Percentiles rank a stretch among this genome's conserved stretches.
phyloP scores from a whole-genome alignment of 2,888 invertebrate species.

The Galeopsomyia nigrocyanea region DNA sequence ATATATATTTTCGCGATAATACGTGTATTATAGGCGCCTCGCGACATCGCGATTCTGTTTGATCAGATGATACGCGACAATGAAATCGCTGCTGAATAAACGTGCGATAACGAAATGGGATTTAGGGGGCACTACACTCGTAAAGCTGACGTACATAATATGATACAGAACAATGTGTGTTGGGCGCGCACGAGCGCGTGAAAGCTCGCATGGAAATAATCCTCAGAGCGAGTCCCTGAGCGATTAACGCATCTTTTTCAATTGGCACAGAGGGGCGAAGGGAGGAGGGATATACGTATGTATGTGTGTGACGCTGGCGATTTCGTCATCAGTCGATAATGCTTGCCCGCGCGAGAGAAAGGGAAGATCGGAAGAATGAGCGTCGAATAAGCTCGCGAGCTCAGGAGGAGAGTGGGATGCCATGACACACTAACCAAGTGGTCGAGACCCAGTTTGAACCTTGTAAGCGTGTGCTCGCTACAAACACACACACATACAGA shows the following conservation, averaged over 20 bases:
- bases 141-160: too few relatives aligned
- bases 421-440: slow-evolving; percentile 70
- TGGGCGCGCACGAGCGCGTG: too few relatives aligned
- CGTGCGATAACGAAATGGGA: too few relatives aligned
- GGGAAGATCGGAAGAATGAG: slow-evolving; percentile 41
- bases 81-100: background rate
- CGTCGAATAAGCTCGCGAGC: slow-evolving; percentile 53
- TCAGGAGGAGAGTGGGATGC: slow-evolving; percentile 56
- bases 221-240: too few relatives aligned
- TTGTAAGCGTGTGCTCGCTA: background rate
- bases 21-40: too few relatives aligned
- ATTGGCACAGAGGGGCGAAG: too few relatives aligned
- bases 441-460: slow-evolving; percentile 67
- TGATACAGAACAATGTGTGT: too few relatives aligned
- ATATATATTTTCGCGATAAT: background rate
- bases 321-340: background rate
- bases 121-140: too few relatives aligned
- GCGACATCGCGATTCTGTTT: background rate
- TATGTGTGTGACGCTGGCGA: too few relatives aligned
- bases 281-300: background rate
- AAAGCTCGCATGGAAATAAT: too few relatives aligned
- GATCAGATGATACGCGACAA: background rate
- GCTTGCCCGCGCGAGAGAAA: background rate
- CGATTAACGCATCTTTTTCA: too few relatives aligned
- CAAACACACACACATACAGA: slow-evolving; percentile 49